These are phyloP conservation scores for Lepilemur ruficaudatus DNA, from an alignment of 2,797 vertebrate species.

Conservation along the genomic window DNA sequence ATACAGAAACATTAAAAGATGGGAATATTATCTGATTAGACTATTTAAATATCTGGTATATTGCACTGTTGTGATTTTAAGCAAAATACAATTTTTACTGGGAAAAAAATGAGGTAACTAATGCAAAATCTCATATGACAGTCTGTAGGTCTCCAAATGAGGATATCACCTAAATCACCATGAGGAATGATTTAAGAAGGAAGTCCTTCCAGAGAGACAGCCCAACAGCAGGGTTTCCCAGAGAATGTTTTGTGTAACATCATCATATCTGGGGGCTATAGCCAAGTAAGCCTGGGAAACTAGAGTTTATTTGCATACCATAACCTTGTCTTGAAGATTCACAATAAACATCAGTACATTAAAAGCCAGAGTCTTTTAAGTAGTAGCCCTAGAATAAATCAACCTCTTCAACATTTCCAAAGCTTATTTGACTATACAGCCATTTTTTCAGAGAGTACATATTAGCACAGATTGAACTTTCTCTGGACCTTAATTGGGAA, in stretches of 20 bases:
- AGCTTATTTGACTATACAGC: constrained; percentile 37
- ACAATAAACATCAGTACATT: constrained; percentile 58
- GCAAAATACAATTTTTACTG: constrained; percentile 15
- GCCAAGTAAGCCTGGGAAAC: constrained; percentile 72
- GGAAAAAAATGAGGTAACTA: not conserved
- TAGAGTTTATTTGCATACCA: constrained; percentile 67
- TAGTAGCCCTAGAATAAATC: constrained; percentile 63
- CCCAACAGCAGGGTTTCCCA: constrained; percentile 66
- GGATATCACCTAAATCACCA: constrained; percentile 62
- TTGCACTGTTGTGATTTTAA: constrained; percentile 46
- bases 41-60: constrained; percentile 31
- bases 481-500: constrained; percentile 21
- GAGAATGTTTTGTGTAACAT: constrained; percentile 62
- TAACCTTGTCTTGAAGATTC: constrained; percentile 67
- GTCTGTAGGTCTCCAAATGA: constrained; percentile 34
- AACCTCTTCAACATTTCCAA: constrained; percentile 55
- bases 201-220: constrained; percentile 46
- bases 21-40: not conserved
- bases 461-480: constrained; percentile 14
- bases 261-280: not conserved
- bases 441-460: constrained; percentile 12
- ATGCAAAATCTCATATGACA: constrained; percentile 35
- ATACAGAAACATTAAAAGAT: constrained; percentile 31
- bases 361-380: constrained; percentile 62
- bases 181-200: constrained; percentile 68